These are phyloP conservation scores for Cylloceria caligata DNA, from an alignment of 2,888 invertebrate genomes.

Conservation along the genomic window DNA sequence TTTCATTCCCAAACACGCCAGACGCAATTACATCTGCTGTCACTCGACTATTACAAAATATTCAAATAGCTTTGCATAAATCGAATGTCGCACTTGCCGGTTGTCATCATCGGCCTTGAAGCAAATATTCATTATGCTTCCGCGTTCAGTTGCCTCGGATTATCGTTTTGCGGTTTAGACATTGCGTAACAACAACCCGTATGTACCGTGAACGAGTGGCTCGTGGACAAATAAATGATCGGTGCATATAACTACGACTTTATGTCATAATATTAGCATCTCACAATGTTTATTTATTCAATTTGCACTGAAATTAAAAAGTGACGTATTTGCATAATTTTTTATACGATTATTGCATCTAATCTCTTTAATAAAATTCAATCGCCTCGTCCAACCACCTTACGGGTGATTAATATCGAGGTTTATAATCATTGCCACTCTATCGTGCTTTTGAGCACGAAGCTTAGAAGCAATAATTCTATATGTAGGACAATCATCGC, in stretches of 20 bases:
- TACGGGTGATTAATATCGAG: no score
- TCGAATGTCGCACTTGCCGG: not conserved
- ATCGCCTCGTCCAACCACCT: conserved; percentile 5
- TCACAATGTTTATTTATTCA: not conserved
- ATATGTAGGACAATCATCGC: conserved; percentile 41
- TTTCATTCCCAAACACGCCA: not conserved
- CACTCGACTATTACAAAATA: not conserved
- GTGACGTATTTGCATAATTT: not conserved
- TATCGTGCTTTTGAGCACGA: not conserved
- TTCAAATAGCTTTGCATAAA: conserved; percentile 6
- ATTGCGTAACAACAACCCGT: conserved; percentile 46
- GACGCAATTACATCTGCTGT: not conserved
- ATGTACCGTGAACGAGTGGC: conserved; percentile 3
- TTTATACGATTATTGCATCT: not conserved
- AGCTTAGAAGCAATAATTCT: conserved; percentile 21
- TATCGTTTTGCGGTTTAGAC: conserved; percentile 42
- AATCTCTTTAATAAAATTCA: conserved; percentile 18
- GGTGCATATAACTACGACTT: conserved; percentile 6
- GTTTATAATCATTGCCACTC: not conserved
- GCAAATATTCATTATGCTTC: conserved; percentile 52
- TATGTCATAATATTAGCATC: not conserved
- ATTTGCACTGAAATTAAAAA: not conserved
- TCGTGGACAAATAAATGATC: conserved; percentile 33
- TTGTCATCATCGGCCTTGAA: conserved; percentile 49
- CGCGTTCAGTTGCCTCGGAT: conserved; percentile 64